A percentile compares a stretch with the other conserved stretches of the same genome.
These are phyloP conservation scores for Melanotaenia nigrans DNA, from an alignment of 2,797 vertebrate species.

Conservation along the genomic window DNA sequence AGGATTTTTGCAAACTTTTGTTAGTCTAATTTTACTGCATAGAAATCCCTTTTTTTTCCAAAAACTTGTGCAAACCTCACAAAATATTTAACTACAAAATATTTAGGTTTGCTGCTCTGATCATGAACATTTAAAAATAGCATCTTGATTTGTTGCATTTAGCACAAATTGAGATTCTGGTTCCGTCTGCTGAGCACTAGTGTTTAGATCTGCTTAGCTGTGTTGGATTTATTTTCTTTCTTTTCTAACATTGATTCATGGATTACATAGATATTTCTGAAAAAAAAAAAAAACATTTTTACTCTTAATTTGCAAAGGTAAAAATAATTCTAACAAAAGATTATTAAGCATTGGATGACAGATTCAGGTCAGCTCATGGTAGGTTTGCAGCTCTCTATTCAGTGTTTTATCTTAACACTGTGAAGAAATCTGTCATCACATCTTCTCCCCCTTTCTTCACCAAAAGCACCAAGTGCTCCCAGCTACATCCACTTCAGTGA, in stretches of 20 bases:
- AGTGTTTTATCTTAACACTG: slow-evolving; percentile 1
- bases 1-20: slow-evolving; percentile 27
- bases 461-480: slow-evolving; percentile 91
- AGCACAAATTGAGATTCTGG: neutral
- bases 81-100: neutral
- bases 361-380: neutral
- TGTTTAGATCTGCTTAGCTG: neutral
- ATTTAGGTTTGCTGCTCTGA: neutral
- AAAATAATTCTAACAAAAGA: neutral
- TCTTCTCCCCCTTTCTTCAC: slow-evolving; percentile 2
- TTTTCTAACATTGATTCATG: neutral
- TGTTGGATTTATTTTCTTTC: neutral
- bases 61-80: neutral
- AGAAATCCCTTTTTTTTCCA: slow-evolving; percentile 16
- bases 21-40: slow-evolving; percentile 23
- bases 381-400: neutral
- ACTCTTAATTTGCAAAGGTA: neutral
- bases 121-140: neutral
- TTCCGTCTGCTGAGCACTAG: neutral
- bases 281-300: neutral
- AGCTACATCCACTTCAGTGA: slow-evolving; percentile 94
- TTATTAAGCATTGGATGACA: neutral
- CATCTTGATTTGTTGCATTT: neutral
- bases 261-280: neutral
- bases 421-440: slow-evolving; percentile 20